These are phyloP conservation scores for Idaea biselata DNA, from an alignment of 2,888 invertebrate species.

Conservation along the genomic window DNA sequence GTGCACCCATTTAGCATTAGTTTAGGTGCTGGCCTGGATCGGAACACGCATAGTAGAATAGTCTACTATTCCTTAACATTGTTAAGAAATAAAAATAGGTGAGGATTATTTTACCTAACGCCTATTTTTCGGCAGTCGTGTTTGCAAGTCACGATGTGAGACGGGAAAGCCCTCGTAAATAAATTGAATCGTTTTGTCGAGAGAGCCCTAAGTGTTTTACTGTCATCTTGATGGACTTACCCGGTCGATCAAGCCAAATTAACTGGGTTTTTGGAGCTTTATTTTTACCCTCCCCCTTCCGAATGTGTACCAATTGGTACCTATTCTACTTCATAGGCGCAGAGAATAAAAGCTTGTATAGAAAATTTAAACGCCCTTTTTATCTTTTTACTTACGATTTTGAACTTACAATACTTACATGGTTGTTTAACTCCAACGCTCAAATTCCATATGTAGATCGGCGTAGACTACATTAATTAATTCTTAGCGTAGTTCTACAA, in stretches of 20 bases:
- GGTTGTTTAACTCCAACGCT: no score
- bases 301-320: no score
- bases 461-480: no score
- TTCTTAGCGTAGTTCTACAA: no score
- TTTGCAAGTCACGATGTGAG: conserved; percentile 1
- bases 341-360: no score
- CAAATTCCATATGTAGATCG: no score
- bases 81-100: background rate
- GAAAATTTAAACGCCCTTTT: no score
- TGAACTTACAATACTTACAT: no score
- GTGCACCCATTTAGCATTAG: no score
- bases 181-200: conserved; percentile 14
- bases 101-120: background rate
- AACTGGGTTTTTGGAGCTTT: background rate
- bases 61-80: background rate
- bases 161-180: conserved; percentile 3
- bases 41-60: no score
- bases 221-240: conserved; percentile 29
- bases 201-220: conserved; percentile 25
- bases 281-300: background rate
- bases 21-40: no score
- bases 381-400: no score
- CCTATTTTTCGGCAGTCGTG: background rate
- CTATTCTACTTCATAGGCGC: background rate
- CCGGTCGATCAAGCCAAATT: conserved; percentile 18